Evolutionary conservation across 2,113 vertebrate species (phyloP).

Genomic region (Cyrtonyx montezumae): DNA sequence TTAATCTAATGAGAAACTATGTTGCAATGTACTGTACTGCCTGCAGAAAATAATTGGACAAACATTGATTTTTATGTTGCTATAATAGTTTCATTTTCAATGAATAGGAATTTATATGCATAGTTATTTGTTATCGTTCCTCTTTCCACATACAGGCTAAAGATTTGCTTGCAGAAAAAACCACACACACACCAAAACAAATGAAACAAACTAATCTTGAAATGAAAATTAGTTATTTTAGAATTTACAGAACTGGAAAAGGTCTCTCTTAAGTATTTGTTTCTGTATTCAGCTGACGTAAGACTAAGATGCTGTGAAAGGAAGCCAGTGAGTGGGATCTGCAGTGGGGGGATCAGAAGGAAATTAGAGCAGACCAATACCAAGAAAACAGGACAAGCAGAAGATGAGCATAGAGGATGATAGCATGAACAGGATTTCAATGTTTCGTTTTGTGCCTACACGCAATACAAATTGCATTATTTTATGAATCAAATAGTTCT

Average conservation of each 20-base stretch:
- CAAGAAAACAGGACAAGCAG: not conserved
- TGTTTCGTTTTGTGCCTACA: not conserved
- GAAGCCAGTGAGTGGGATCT: not conserved
- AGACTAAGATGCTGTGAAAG: not conserved
- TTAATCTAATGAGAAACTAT: constrained; percentile 82
- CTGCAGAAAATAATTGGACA: constrained; percentile 81
- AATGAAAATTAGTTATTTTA: not conserved
- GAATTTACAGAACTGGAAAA: not conserved
- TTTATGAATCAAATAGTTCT: not conserved
- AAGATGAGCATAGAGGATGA: not conserved
- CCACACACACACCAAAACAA: not conserved
- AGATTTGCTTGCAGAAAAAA: constrained; percentile 15
- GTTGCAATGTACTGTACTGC: constrained; percentile 72
- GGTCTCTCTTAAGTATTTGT: not conserved
- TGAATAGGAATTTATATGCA: constrained; percentile 81
- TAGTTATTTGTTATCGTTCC: constrained; percentile 66
- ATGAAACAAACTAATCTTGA: not conserved
- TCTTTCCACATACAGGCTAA: constrained; percentile 21
- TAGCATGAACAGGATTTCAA: not conserved
- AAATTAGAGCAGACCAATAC: not conserved
- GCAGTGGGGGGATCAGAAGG: not conserved
- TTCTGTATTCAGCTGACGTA: constrained; percentile 12
- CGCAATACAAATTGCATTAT: not conserved
- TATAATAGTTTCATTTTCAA: constrained; percentile 79
- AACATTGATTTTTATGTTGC: constrained; percentile 84